Percentiles rank a stretch among this genome's conserved stretches.
Evolutionary conservation across 1,140 invertebrate species (phyloP).

Genomic region (Euglossa dilemma): DNA sequence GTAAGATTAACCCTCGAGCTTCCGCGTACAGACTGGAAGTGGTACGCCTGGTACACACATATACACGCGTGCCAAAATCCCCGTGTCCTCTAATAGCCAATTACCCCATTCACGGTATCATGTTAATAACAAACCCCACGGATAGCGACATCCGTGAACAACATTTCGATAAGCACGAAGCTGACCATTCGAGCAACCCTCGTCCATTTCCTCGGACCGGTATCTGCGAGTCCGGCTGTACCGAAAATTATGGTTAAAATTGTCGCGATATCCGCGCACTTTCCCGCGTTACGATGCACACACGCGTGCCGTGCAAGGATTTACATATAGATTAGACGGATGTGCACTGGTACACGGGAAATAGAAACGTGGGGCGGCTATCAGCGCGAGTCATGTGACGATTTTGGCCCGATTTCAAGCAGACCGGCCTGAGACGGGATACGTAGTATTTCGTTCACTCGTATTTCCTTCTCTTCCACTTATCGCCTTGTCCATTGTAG

Average conservation of each 20-base stretch:
- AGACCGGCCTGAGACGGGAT: slow-evolving; percentile 45
- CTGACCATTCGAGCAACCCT: background rate
- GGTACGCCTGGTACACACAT: too few relatives aligned
- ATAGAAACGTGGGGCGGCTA: slow-evolving; percentile 62
- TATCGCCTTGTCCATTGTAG: background rate
- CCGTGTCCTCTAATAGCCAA: background rate
- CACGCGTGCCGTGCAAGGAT: slow-evolving; percentile 48
- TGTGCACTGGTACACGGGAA: slow-evolving; percentile 45
- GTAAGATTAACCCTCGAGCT: too few relatives aligned
- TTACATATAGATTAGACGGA: slow-evolving; percentile 74
- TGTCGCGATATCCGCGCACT: background rate
- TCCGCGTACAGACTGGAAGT: too few relatives aligned
- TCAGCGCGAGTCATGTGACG: slow-evolving; percentile 65
- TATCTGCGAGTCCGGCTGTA: too few relatives aligned
- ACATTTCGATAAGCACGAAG: background rate
- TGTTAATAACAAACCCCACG: background rate
- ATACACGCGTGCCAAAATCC: background rate
- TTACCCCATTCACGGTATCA: background rate
- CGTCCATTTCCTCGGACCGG: background rate
- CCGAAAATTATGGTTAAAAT: slow-evolving; percentile 22
- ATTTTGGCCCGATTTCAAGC: slow-evolving; percentile 72
- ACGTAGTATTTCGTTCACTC: slow-evolving; percentile 16
- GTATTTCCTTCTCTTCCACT: slow-evolving; percentile 23
- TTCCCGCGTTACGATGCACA: slow-evolving; percentile 1
- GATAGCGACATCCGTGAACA: background rate